Evolutionary conservation across 2,113 vertebrate species (phyloP).

Genomic region (Rhodinocichla rosea): DNA sequence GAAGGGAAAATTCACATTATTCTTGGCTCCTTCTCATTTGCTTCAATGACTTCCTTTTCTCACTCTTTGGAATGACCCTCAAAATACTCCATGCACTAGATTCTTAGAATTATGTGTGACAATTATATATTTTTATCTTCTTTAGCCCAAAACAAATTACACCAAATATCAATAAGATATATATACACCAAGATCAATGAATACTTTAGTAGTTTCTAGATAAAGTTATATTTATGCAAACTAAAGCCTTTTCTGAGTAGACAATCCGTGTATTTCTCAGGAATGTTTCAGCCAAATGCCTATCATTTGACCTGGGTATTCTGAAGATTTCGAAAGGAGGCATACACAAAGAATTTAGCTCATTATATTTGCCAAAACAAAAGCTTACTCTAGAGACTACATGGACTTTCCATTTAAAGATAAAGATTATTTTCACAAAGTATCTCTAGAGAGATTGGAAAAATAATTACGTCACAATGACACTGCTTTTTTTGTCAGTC

Average conservation of each 20-base stretch:
- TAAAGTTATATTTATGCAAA: not conserved
- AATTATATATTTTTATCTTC: not conserved
- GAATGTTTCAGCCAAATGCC: not conserved
- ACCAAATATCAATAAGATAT: not conserved
- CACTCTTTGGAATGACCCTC: not conserved
- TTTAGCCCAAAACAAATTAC: not conserved
- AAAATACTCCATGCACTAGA: not conserved
- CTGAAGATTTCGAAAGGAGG: not conserved
- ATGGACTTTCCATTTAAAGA: not conserved
- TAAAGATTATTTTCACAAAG: not conserved
- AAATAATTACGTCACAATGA: not conserved
- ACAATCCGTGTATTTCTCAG: not conserved
- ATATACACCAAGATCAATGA: not conserved
- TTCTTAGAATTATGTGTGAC: not conserved
- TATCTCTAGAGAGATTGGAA: not conserved
- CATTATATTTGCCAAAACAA: not conserved
- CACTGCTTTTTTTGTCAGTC: not conserved
- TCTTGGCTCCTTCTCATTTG: not conserved
- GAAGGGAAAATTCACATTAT: not conserved
- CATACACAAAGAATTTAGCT: not conserved
- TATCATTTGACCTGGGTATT: not conserved
- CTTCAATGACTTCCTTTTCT: not conserved
- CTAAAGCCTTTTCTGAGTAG: not conserved
- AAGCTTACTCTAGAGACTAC: not conserved
- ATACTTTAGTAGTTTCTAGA: not conserved